phyloP scores from a whole-genome alignment of 1,140 invertebrate genomes.

The Eulimnadia texana region DNA sequence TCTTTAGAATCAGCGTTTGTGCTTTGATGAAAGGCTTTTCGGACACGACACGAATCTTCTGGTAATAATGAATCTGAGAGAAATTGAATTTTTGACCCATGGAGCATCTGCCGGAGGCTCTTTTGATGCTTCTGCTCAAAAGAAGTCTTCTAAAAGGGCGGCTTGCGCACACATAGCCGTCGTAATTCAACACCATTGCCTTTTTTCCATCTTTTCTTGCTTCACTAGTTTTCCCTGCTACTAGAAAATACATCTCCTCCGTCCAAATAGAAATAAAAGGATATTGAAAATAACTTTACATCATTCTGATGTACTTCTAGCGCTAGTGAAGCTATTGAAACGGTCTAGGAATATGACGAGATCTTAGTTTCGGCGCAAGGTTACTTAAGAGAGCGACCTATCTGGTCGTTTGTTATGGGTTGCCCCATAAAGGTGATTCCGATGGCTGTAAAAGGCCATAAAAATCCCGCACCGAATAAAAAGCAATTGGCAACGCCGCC shows the following conservation, averaged over 20 bases:
- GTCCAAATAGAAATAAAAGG: neutral
- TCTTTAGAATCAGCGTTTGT: too few species aligned
- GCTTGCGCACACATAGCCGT: neutral
- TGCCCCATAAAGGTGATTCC: neutral
- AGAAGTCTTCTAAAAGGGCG: neutral
- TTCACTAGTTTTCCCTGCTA: neutral
- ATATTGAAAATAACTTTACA: too few species aligned
- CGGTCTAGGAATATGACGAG: too few species aligned
- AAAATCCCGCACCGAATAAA: neutral
- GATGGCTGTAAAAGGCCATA: neutral
- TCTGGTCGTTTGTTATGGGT: neutral
- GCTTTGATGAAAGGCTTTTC: too few species aligned
- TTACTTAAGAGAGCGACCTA: neutral
- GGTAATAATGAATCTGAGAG: too few species aligned
- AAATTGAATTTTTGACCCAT: neutral
- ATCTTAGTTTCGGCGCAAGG: too few species aligned
- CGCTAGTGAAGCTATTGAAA: too few species aligned
- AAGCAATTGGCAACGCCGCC: neutral
- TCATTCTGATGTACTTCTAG: too few species aligned
- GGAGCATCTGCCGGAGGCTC: neutral
- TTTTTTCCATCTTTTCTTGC: neutral
- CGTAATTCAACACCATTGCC: neutral
- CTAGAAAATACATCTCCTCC: neutral
- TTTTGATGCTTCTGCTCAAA: neutral
- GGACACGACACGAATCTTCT: too few species aligned